A percentile compares a stretch with the other conserved stretches of the same genome.
Conservation (phyloP, 2,113 vertebrate species). For the Bujurquina vittata region DNA sequence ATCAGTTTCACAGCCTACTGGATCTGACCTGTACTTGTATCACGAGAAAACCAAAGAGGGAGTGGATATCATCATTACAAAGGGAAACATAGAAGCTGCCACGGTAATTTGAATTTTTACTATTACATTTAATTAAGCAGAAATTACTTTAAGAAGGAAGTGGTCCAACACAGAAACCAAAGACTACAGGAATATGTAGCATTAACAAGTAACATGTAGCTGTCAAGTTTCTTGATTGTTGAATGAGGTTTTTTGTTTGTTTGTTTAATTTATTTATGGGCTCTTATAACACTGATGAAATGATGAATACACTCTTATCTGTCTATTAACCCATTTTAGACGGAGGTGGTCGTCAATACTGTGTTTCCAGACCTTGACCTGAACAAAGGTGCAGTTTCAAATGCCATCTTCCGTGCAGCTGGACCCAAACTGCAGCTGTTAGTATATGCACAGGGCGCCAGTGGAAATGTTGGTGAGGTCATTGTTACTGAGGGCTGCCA, state of each 20-base stretch:
- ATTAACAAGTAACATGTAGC: neutral
- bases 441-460: slow-evolving; percentile 41
- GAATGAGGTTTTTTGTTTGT: no score
- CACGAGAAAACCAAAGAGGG: slow-evolving; percentile 75
- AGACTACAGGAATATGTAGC: neutral
- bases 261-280: no score
- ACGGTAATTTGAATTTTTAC: slow-evolving; percentile 73
- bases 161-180: neutral
- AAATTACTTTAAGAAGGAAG: neutral
- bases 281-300: no score
- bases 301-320: neutral
- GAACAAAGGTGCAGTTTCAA: slow-evolving; percentile 78
- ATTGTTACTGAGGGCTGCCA: slow-evolving; percentile 80
- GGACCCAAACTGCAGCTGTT: slow-evolving; percentile 81
- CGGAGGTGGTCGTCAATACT: slow-evolving; percentile 84
- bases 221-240: no score
- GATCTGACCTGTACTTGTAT: neutral
- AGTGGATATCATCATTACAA: slow-evolving; percentile 74
- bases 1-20: neutral
- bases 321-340: slow-evolving; percentile 72
- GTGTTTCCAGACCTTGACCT: slow-evolving; percentile 75
- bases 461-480: slow-evolving; percentile 54
- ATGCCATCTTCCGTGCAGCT: slow-evolving; percentile 81
- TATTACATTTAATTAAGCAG: neutral
- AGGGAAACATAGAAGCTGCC: slow-evolving; percentile 78